These are phyloP conservation scores for Pyrocoelia pectoralis DNA, from an alignment of 2,888 invertebrate genomes.

Conservation along the genomic window DNA sequence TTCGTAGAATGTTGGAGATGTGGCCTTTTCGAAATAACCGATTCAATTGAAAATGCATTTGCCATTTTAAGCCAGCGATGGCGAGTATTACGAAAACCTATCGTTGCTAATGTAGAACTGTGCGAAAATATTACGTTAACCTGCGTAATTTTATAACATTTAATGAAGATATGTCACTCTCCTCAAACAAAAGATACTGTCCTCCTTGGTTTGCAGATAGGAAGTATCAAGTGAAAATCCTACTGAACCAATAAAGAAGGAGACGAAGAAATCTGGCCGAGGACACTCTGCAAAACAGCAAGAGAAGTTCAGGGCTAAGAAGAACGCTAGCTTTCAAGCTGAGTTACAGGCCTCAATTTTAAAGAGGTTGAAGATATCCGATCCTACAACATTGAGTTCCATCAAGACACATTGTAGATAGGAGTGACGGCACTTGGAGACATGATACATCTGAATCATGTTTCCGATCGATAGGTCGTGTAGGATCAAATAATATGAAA, in stretches of 20 bases:
- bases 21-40: no score
- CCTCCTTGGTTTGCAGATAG: neutral
- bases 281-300: no score
- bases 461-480: constrained; percentile 1
- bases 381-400: no score
- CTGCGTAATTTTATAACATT: neutral
- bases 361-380: no score
- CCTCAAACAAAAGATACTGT: neutral
- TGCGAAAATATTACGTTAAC: neutral
- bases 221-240: no score
- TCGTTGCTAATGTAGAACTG: neutral
- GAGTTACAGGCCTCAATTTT: no score
- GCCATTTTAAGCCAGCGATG: constrained; percentile 8
- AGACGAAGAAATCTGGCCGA: no score
- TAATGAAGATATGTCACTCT: neutral
- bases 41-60: constrained; percentile 15
- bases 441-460: constrained; percentile 5
- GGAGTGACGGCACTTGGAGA: neutral
- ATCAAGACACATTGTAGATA: no score
- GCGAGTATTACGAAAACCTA: neutral
- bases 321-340: no score
- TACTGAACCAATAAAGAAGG: no score
- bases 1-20: no score
- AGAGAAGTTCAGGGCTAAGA: no score
- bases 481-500: constrained; percentile 1